Base-by-base conservation (phyloP, 2,113 vertebrate genomes). In the Chascanopsetta lugubris region DNA sequence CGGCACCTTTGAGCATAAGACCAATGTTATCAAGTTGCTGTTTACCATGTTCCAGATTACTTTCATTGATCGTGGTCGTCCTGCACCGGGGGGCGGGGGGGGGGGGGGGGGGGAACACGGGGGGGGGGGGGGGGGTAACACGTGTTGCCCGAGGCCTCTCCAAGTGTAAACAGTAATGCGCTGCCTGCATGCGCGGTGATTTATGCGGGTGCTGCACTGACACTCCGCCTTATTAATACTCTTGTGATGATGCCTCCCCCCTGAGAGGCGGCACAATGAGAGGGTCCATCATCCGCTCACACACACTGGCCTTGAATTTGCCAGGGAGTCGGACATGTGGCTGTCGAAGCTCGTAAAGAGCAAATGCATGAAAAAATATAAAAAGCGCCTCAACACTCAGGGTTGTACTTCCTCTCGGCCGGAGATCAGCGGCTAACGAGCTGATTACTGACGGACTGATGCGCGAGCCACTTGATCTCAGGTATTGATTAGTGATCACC, bases 11-110 rank as follows among this genome's bases (percentile, higher is more conserved):
- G n/a, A n/a, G n/a, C n/a, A n/a, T n/a, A n/a, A n/a, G n/a, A n/a
- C n/a, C n/a, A n/a, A n/a, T n/a, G n/a, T n/a, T n/a, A n/a, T n/a
- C n/a, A n/a, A 71, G 72, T 58, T 26, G 59, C 60, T 85, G 80
- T 90, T 91, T 85, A 85, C 72, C 49, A 77, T 69, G 71, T 61
- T 70, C 64, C 75, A 87, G 86, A 91, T 91, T 87, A 79, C 86
- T 89, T 89, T 80, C 80, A 92, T 89, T 80, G 89, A 92, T 90
- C 58, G 27, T n/a, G n/a, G n/a, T 5, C 34, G 64, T 53, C 3
- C 15, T 79, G 60, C 61, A 46, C 70, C n/a, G n/a, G n/a, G n/a
- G n/a, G n/a, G n/a, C n/a, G n/a, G n/a, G n/a, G 42, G 47, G 61
- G 59, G 38, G 24, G 42, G 57, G 74, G 64, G 47, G 47, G 34